phyloP scores from a whole-genome alignment of 2,888 invertebrate genomes.

The Suillia variegata region DNA sequence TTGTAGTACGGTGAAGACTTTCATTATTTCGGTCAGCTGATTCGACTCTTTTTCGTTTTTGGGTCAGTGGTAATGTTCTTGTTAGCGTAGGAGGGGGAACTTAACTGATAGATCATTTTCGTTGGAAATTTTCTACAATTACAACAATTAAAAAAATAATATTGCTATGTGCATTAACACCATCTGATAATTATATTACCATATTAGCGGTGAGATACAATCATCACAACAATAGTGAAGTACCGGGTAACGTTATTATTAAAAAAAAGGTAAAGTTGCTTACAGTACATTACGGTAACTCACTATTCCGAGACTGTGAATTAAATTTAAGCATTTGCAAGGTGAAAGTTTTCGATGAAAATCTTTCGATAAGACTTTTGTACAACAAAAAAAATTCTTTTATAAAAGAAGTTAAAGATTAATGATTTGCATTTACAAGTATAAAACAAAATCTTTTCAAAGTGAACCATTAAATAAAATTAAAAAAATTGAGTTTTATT shows the following conservation, averaged over 20 bases:
- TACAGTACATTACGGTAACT: not conserved
- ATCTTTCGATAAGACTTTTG: not conserved
- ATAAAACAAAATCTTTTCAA: no score
- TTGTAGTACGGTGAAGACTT: constrained; percentile 29
- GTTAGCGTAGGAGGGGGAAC: not conserved
- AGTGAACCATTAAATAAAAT: no score
- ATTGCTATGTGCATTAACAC: not conserved
- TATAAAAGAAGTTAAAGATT: no score
- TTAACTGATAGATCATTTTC: not conserved
- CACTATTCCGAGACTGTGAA: not conserved
- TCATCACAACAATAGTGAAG: not conserved
- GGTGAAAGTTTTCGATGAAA: not conserved
- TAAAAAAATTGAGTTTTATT: no score
- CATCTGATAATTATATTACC: not conserved
- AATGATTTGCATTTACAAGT: no score
- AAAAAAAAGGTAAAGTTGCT: not conserved
- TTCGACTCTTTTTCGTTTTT: constrained; percentile 13
- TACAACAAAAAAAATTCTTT: not conserved
- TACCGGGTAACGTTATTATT: not conserved
- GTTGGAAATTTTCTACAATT: not conserved
- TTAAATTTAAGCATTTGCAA: not conserved
- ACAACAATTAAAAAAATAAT: constrained; percentile 6
- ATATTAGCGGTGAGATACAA: constrained; percentile 5
- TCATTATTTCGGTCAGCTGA: constrained; percentile 45
- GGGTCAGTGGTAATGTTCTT: constrained; percentile 6